Conservation (phyloP, 2,888 invertebrate genomes). For the Troglohyphantes excavatus region DNA sequence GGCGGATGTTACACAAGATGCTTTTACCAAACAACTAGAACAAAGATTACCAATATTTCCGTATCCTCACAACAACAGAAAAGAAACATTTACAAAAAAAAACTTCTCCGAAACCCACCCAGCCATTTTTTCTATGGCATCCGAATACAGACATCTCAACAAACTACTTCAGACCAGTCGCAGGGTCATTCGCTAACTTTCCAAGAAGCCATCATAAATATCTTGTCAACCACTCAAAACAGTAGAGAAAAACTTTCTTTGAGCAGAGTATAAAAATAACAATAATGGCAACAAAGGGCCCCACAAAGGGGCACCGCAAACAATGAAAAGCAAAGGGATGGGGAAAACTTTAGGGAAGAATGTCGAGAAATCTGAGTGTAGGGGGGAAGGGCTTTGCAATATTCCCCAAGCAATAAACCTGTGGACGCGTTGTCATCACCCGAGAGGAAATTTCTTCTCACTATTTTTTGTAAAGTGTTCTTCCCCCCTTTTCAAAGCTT, state of each 20-base stretch:
- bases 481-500: constrained; percentile 16
- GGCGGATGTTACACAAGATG: too few relatives aligned
- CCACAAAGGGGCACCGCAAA: constrained; percentile 37
- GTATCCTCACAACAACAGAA: too few relatives aligned
- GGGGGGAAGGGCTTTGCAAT: constrained; percentile 47
- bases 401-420: constrained; percentile 71
- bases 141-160: background rate
- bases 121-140: too few relatives aligned
- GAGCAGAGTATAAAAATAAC: constrained; percentile 39
- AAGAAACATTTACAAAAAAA: too few relatives aligned
- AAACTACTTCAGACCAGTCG: constrained; percentile 26
- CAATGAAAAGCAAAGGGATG: constrained; percentile 26
- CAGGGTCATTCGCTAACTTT: constrained; percentile 35
- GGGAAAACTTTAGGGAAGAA: constrained; percentile 50
- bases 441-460: constrained; percentile 52
- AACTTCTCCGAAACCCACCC: too few relatives aligned
- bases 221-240: constrained; percentile 23
- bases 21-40: too few relatives aligned
- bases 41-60: too few relatives aligned
- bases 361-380: constrained; percentile 62
- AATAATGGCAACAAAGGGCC: constrained; percentile 38
- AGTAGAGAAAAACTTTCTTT: constrained; percentile 19
- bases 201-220: constrained; percentile 56
- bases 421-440: constrained; percentile 70
- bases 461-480: constrained; percentile 16